phyloP scores from a whole-genome alignment of 1,140 invertebrate genomes.

The Spodoptera litura region DNA sequence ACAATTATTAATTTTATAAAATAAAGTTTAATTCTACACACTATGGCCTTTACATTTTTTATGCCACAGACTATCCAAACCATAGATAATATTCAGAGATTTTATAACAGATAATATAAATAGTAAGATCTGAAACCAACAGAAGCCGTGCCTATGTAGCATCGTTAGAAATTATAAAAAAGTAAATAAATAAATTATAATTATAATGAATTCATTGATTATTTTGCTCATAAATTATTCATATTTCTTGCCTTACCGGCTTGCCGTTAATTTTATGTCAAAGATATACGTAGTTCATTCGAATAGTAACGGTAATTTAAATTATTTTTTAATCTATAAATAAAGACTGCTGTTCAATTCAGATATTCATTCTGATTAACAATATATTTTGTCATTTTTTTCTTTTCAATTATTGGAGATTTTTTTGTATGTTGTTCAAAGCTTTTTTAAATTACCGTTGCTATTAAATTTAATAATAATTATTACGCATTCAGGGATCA shows the following conservation, averaged over 20 bases:
- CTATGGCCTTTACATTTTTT: slow-evolving; percentile 22
- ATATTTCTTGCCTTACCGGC: slow-evolving; percentile 54
- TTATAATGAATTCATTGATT: neutral
- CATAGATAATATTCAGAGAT: neutral
- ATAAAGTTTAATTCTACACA: slow-evolving; percentile 2
- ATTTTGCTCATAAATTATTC: slow-evolving; percentile 43
- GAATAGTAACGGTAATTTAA: slow-evolving; percentile 24
- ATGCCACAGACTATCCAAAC: neutral
- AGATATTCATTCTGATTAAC: neutral
- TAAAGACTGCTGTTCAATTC: slow-evolving; percentile 9
- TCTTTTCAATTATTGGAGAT: too few relatives aligned
- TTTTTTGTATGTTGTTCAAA: neutral
- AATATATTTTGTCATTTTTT: too few relatives aligned
- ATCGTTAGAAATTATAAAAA: neutral
- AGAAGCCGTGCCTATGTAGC: neutral
- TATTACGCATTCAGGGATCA: slow-evolving; percentile 57
- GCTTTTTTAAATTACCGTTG: slow-evolving; percentile 18
- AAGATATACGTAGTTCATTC: slow-evolving; percentile 19
- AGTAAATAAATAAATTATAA: too few relatives aligned
- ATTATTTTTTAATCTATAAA: neutral
- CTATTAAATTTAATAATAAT: slow-evolving; percentile 44
- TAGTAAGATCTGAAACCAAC: slow-evolving; percentile 38
- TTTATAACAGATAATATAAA: neutral
- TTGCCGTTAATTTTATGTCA: slow-evolving; percentile 51
- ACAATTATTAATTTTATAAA: neutral